These are phyloP conservation scores for Choloepus didactylus DNA, from an alignment of 2,797 vertebrate genomes.

Conservation along the genomic window DNA sequence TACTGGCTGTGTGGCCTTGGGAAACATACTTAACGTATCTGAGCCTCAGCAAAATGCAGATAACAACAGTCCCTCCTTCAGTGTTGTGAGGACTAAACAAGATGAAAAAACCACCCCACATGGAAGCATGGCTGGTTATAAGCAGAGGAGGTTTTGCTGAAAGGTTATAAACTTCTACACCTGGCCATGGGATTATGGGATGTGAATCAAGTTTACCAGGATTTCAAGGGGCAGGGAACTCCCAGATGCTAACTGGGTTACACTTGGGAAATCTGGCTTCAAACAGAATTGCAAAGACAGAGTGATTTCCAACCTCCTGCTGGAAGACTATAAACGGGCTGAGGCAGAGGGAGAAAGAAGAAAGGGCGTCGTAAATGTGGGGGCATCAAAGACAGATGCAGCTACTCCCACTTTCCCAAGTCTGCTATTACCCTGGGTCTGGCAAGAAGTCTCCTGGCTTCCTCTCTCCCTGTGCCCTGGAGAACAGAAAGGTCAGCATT, in stretches of 20 bases:
- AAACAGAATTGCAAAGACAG: neutral
- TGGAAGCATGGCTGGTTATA: neutral
- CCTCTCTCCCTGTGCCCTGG: neutral
- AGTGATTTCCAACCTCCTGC: neutral
- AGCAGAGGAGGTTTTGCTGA: neutral
- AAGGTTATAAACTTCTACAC: neutral
- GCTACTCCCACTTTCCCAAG: neutral
- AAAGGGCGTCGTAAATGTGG: neutral
- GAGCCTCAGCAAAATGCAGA: conserved; percentile 4
- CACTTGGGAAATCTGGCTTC: neutral
- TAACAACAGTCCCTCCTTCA: neutral
- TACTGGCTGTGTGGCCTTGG: neutral
- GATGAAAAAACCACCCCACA: neutral
- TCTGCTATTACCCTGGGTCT: neutral
- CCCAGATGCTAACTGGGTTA: neutral
- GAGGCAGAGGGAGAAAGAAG: neutral
- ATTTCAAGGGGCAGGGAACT: neutral
- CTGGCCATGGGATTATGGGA: neutral
- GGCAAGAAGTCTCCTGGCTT: neutral
- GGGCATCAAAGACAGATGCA: neutral
- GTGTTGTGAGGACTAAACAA: neutral
- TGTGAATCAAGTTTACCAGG: neutral
- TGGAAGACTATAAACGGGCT: neutral
- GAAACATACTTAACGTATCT: neutral
- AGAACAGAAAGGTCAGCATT: neutral